Conservation (phyloP, 2,888 invertebrate species). For the Oscheius sp. region DNA sequence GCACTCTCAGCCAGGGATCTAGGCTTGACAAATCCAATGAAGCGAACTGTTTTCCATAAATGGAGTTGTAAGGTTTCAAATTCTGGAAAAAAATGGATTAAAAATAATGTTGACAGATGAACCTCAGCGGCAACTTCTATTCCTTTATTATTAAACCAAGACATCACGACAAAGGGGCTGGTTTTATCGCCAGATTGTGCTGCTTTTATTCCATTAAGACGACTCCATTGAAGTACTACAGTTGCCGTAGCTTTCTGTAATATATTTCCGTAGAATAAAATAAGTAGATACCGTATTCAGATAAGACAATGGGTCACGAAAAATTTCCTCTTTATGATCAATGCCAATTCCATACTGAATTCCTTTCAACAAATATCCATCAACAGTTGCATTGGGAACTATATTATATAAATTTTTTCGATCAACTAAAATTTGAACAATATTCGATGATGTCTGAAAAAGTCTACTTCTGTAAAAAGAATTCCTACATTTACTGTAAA, state of each 20-base stretch:
- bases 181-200: slow-evolving; percentile 42
- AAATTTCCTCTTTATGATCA: slow-evolving; percentile 72
- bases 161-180: slow-evolving; percentile 48
- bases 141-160: slow-evolving; percentile 41
- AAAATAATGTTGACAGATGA: neutral
- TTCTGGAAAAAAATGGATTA: neutral
- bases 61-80: slow-evolving; percentile 67
- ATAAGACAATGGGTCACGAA: slow-evolving; percentile 59
- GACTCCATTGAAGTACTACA: slow-evolving; percentile 47
- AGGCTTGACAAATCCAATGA: slow-evolving; percentile 26
- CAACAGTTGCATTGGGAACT: slow-evolving; percentile 27
- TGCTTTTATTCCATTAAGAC: slow-evolving; percentile 8
- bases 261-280: neutral
- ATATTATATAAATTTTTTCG: slow-evolving; percentile 25
- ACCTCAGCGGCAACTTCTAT: slow-evolving; percentile 6
- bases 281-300: slow-evolving; percentile 45
- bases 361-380: slow-evolving; percentile 42
- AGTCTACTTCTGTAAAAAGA: neutral
- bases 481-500: neutral
- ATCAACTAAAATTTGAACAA: slow-evolving; percentile 40
- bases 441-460: neutral
- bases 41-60: slow-evolving; percentile 53
- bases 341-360: slow-evolving; percentile 58
- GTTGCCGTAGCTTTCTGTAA: slow-evolving; percentile 42
- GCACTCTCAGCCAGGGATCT: too few species aligned